Conservation (phyloP, 2,797 vertebrate genomes). For the Geotrypetes seraphini region DNA sequence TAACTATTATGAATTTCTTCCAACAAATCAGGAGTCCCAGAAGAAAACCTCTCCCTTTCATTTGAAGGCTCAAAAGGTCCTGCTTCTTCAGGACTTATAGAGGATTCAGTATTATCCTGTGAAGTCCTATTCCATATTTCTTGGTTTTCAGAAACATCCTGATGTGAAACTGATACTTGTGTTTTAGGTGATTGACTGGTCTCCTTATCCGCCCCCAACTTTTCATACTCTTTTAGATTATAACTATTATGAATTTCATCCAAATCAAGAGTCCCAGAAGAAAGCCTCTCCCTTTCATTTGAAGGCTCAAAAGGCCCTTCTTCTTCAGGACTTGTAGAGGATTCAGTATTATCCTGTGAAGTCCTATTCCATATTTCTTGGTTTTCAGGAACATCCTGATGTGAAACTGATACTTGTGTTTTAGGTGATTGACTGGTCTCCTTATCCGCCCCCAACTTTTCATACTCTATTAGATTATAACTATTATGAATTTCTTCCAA, state of each 20-base stretch:
- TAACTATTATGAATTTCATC: constrained; percentile 12
- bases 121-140: too few relatives aligned
- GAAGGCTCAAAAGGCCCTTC: constrained; percentile 38
- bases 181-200: too few relatives aligned
- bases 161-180: too few relatives aligned
- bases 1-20: too few relatives aligned
- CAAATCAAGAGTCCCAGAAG: constrained; percentile 4
- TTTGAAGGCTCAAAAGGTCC: too few relatives aligned
- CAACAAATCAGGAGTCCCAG: too few relatives aligned
- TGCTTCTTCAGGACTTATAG: too few relatives aligned
- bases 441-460: constrained; percentile 9
- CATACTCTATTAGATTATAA: neutral
- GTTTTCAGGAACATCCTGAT: constrained; percentile 31
- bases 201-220: too few relatives aligned
- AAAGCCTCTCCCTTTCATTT: constrained; percentile 17
- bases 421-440: neutral
- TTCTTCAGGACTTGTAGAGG: constrained; percentile 43
- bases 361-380: constrained; percentile 48
- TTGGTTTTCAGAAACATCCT: too few relatives aligned
- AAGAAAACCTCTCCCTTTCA: too few relatives aligned
- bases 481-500: constrained; percentile 11
- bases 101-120: too few relatives aligned
- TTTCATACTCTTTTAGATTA: too few relatives aligned
- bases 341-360: constrained; percentile 40
- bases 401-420: constrained; percentile 11